These are phyloP conservation scores for Taenioides sp. DNA, from an alignment of 2,797 vertebrate genomes.

Conservation along the genomic window DNA sequence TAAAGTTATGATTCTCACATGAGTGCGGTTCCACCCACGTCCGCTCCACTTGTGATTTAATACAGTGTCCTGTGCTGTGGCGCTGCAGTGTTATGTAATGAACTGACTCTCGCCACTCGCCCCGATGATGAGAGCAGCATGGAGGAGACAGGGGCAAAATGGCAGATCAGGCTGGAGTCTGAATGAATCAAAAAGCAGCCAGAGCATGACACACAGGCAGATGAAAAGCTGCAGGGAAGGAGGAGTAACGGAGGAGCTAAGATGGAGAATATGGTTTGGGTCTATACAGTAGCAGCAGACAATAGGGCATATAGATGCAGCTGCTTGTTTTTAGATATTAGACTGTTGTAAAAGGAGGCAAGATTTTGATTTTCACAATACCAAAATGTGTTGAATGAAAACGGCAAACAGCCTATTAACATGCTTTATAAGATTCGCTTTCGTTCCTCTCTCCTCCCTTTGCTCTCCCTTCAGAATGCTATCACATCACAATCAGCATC, in stretches of 20 bases:
- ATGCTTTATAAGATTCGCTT: no score
- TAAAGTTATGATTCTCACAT: slow-evolving; percentile 19
- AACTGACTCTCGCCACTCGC: slow-evolving; percentile 65
- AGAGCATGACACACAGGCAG: slow-evolving; percentile 26
- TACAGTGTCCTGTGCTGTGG: slow-evolving; percentile 40
- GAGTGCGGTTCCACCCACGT: slow-evolving; percentile 19
- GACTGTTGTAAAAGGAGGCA: background rate
- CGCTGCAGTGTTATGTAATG: slow-evolving; percentile 77
- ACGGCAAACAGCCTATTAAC: no score
- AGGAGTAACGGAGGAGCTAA: slow-evolving; percentile 33
- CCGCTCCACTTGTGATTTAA: slow-evolving; percentile 49
- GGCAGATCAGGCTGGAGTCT: slow-evolving; percentile 25
- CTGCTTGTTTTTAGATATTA: background rate
- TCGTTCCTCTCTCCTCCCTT: no score
- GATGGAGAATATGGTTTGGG: slow-evolving; percentile 42
- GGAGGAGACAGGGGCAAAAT: slow-evolving; percentile 42
- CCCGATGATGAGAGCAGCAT: slow-evolving; percentile 63
- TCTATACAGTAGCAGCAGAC: slow-evolving; percentile 34
- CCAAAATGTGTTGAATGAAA: background rate
- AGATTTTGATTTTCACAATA: background rate
- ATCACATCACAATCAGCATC: no score
- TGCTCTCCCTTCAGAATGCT: no score
- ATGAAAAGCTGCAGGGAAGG: slow-evolving; percentile 7
- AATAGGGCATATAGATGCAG: background rate
- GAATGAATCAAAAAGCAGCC: slow-evolving; percentile 26